These are phyloP conservation scores for Muschampia plurimacula DNA, from an alignment of 2,888 invertebrate genomes.

Conservation along the genomic window DNA sequence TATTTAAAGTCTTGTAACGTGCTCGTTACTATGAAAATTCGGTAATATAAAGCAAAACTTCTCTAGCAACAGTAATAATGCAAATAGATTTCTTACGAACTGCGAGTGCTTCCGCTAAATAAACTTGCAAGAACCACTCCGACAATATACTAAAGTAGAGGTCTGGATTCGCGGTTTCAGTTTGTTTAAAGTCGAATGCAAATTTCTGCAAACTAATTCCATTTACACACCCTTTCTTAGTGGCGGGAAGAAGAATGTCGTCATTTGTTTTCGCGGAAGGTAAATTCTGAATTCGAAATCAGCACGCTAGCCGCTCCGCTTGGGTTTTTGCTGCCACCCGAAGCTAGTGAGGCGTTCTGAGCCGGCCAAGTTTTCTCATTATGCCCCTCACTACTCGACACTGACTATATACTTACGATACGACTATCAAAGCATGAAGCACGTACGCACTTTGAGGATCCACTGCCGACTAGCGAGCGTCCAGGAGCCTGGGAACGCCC, in stretches of 20 bases:
- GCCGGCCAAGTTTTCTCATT: conserved; percentile 82
- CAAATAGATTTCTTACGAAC: conserved; percentile 39
- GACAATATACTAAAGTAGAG: conserved; percentile 39
- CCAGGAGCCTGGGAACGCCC: neutral
- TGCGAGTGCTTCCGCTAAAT: conserved; percentile 31
- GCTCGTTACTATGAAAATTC: conserved; percentile 15
- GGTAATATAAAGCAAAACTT: conserved; percentile 31
- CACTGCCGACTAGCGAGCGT: neutral
- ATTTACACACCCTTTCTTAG: conserved; percentile 45
- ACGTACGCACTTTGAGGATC: conserved; percentile 56
- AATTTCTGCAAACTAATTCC: conserved; percentile 45
- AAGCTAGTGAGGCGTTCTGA: conserved; percentile 57
- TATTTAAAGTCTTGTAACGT: conserved; percentile 6
- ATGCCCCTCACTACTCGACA: conserved; percentile 68
- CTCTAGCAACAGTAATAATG: conserved; percentile 31
- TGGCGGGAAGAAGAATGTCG: conserved; percentile 44
- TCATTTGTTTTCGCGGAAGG: conserved; percentile 47
- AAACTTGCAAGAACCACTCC: conserved; percentile 37
- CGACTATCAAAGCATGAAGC: conserved; percentile 59
- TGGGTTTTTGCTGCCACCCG: conserved; percentile 46
- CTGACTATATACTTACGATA: conserved; percentile 67
- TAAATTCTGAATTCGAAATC: conserved; percentile 48
- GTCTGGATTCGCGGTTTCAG: conserved; percentile 40
- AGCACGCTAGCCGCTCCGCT: conserved; percentile 53
- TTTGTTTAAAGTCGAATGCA: conserved; percentile 46